Base-by-base conservation (phyloP, 2,888 invertebrate genomes). In the Xylota segnis region DNA sequence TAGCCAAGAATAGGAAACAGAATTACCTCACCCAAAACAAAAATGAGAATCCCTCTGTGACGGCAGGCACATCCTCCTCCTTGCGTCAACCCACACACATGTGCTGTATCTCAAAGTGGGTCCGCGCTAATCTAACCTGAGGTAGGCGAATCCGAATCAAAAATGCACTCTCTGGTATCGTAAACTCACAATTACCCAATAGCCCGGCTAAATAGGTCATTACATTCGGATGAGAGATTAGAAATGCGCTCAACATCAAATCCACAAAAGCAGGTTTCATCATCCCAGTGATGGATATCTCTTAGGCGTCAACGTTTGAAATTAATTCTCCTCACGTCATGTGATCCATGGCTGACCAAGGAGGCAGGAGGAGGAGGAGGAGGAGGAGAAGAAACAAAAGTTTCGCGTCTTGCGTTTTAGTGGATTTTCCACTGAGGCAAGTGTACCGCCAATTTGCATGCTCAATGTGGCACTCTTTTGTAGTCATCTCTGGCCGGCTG, bases 321-420 rank as follows among this genome's bases (percentile, higher is more conserved):
- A 86, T 82, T 72, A 72, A 86, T 86, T 82, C 86, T 14, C 54
- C 52, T 56, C 86, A 86, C 86, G 82, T 82, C 72, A 58, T 47
- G 27, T 27, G 18, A 5, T 47, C 37, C n/a, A n/a, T n/a, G n/a
- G n/a, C n/a, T n/a, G n/a, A n/a, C n/a, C n/a, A n/a, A n/a, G n/a
- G n/a, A n/a, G n/a, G n/a, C n/a, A n/a, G 1, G 18, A 14, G 18
- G 23, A 23, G 59, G 47, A 52, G 52, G n/a, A n/a, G 1, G 18
- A 14, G 18, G 23, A 23, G 59, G 47, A 52, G 52, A n/a, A 77
- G 23, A 77, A 72, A 77, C 52, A 59, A 75, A 68, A 74, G 65
- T 59, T 75, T 34, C 71, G 58, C 66, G 45, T 37, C 52, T 72
- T 56, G 65, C 52, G 32, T 61, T 43, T 56, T 56, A 2, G 29